Base-by-base conservation (phyloP, 2,113 vertebrate species). In the Haliaeetus leucogaster region DNA sequence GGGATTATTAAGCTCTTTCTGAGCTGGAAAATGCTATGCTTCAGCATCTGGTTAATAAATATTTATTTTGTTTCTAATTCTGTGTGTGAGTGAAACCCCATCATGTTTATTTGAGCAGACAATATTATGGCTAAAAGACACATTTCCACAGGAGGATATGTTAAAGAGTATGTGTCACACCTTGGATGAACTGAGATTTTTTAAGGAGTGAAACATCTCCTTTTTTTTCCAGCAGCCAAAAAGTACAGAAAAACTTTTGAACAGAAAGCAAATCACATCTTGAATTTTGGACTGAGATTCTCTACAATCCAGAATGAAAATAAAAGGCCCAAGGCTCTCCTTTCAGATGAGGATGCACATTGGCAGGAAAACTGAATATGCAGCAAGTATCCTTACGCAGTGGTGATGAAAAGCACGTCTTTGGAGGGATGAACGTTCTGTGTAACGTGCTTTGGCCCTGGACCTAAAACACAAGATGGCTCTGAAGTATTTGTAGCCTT, bases 31-130 rank as follows among this genome's bases (percentile, higher is more conserved):
- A 77, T 53, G n/a, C 9, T 85, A 17, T 86, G 76, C 71, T 86
- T 94, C 81, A 80, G 40, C 62, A 86, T 70, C 87, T 77, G 48
- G 34, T 86, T 96, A 96, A 96, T 93, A 96, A 96, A 95, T 93
- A 92, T 93, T 90, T 95, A 91, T 94, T 94, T 97, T 93, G 30
- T n/a, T 96, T 94, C 74, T 85, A 95, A 91, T 96, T 80, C 82
- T 88, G 40, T 68, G 9, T 80, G 62, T 59, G 61, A 78, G 7
- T 36, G 19, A 93, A 58, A 76, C 21, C 18, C 19, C 21, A 61
- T 72, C 56, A 76, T 78, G 66, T 89, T 93, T 94, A 48, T 93
- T 52, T 96, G 58, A 95, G 56, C 40, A 82, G 90, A 91, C 27
- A 74, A 66, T 80, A 58, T 76, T 90, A 80, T 62, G 61, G 16